These are phyloP conservation scores for Chesias legatella DNA, from an alignment of 2,888 invertebrate genomes.

Conservation along the genomic window DNA sequence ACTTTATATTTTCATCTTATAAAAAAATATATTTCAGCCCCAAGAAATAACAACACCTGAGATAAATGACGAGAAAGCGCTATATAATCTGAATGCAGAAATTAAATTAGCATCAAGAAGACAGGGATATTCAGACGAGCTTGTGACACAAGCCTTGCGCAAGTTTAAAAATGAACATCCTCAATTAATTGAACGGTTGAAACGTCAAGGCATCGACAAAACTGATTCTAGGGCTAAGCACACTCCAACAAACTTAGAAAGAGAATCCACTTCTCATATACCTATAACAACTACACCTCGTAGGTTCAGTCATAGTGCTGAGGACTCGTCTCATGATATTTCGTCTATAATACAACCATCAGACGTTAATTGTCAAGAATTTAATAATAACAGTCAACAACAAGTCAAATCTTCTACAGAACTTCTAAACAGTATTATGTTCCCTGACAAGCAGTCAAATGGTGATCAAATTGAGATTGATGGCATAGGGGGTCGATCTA, in stretches of 20 bases:
- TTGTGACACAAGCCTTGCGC: slow-evolving; percentile 38
- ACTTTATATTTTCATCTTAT: too few species aligned
- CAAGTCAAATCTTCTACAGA: slow-evolving; percentile 44
- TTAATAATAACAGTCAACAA: slow-evolving; percentile 24
- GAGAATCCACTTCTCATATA: too few species aligned
- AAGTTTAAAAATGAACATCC: slow-evolving; percentile 56
- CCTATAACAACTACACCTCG: not conserved
- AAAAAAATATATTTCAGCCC: slow-evolving; percentile 41
- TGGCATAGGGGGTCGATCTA: slow-evolving; percentile 1
- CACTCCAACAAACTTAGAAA: slow-evolving; percentile 5
- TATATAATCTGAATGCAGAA: slow-evolving; percentile 61
- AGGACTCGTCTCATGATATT: slow-evolving; percentile 3
- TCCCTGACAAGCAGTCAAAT: slow-evolving; percentile 7
- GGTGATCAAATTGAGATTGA: not conserved
- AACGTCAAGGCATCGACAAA: slow-evolving; percentile 26
- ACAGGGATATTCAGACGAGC: slow-evolving; percentile 34
- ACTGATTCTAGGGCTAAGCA: slow-evolving; percentile 32
- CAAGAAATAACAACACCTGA: slow-evolving; percentile 41
- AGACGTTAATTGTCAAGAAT: slow-evolving; percentile 4
- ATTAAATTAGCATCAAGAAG: slow-evolving; percentile 50
- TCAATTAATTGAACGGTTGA: slow-evolving; percentile 45
- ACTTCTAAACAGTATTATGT: slow-evolving; percentile 44
- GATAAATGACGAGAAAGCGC: slow-evolving; percentile 39
- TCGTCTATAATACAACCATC: slow-evolving; percentile 7
- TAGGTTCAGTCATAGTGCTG: not conserved